Conservation (phyloP, 2,888 invertebrate species). For the Sthenelais limicola region DNA sequence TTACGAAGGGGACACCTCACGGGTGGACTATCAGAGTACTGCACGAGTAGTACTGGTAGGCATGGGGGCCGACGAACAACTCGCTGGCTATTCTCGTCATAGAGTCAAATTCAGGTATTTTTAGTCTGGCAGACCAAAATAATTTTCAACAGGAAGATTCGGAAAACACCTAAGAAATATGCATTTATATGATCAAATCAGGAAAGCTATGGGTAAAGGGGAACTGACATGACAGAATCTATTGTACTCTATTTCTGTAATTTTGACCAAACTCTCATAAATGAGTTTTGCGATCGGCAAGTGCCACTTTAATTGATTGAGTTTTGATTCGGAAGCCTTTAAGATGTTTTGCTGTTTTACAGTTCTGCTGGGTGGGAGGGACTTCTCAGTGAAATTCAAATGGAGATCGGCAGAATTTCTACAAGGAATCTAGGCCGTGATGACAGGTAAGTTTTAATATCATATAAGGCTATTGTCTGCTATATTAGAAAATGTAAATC, state of each 20-base stretch:
- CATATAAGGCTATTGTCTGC: too few species aligned
- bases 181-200: neutral
- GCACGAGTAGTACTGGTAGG: slow-evolving; percentile 81
- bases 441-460: slow-evolving; percentile 76
- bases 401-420: slow-evolving; percentile 90
- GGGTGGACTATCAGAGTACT: slow-evolving; percentile 54
- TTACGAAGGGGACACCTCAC: neutral
- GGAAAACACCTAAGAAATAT: too few species aligned
- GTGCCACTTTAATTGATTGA: too few species aligned
- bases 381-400: slow-evolving; percentile 78
- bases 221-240: neutral
- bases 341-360: slow-evolving; percentile 33
- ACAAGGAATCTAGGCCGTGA: slow-evolving; percentile 94
- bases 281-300: too few species aligned
- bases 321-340: too few species aligned
- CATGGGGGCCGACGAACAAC: slow-evolving; percentile 97
- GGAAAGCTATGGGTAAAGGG: neutral
- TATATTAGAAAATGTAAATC: too few species aligned
- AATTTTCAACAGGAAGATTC: too few species aligned
- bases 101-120: slow-evolving; percentile 77
- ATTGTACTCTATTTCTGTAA: neutral
- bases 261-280: too few species aligned
- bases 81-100: slow-evolving; percentile 94
- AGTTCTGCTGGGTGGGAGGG: slow-evolving; percentile 74
- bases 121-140: too few species aligned